These are phyloP conservation scores for Uropsilus gracilis DNA, from an alignment of 2,113 vertebrate genomes.

Conservation along the genomic window DNA sequence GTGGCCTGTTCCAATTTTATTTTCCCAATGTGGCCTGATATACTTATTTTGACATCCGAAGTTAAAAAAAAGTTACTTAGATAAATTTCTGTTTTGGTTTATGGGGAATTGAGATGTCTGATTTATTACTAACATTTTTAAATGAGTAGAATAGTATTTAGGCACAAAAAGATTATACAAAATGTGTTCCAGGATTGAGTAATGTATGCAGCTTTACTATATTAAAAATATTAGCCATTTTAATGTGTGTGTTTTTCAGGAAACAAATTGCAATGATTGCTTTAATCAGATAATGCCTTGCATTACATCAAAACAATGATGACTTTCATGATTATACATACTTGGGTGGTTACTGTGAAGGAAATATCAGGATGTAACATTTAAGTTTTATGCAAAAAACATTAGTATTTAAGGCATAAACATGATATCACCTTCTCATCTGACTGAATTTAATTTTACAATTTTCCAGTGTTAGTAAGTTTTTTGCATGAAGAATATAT, in stretches of 20 bases:
- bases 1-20: background rate
- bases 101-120: background rate
- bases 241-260: background rate
- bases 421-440: background rate
- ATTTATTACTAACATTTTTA: background rate
- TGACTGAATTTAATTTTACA: background rate
- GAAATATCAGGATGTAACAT: too few species aligned
- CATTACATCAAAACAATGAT: background rate
- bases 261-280: background rate
- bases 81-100: background rate
- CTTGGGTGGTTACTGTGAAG: background rate
- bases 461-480: background rate
- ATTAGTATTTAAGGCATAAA: background rate
- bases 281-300: background rate
- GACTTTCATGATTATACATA: background rate
- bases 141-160: background rate
- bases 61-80: background rate
- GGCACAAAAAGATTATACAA: background rate
- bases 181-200: background rate
- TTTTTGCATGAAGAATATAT: background rate
- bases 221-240: background rate
- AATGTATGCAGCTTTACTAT: background rate
- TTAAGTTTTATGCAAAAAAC: background rate
- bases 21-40: background rate
- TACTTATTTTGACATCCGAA: background rate